Percentiles rank a stretch among this genome's conserved stretches.
Conservation (phyloP, 1,140 invertebrate species). For the Papilio machaon region DNA sequence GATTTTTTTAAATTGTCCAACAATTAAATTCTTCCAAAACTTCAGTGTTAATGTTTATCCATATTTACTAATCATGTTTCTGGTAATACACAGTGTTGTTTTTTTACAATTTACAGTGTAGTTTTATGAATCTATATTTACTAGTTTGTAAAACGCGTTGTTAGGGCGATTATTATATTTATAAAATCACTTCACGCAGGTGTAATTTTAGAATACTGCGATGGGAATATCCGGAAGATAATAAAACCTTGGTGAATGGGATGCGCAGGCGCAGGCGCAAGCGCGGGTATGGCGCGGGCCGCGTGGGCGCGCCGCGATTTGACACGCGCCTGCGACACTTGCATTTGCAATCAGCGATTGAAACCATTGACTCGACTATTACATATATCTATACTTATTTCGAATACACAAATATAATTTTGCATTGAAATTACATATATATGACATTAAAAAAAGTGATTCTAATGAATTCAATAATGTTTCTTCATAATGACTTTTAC, state of each 20-base stretch:
- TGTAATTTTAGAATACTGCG: not conserved
- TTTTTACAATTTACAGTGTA: too few species aligned
- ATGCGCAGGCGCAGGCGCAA: conserved; percentile 43
- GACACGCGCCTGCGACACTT: conserved; percentile 67
- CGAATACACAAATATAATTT: not conserved
- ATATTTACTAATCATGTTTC: too few species aligned
- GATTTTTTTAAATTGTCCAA: too few species aligned
- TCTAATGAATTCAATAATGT: not conserved
- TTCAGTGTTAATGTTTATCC: too few species aligned
- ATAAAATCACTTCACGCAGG: not conserved
- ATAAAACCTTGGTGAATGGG: not conserved
- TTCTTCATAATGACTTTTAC: not conserved
- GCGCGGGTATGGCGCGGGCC: conserved; percentile 17
- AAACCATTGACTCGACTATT: conserved; percentile 33
- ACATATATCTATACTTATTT: not conserved
- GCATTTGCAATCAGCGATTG: conserved; percentile 62
- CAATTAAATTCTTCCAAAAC: too few species aligned
- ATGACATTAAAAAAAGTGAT: not conserved
- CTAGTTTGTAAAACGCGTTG: not conserved
- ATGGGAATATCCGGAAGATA: conserved; percentile 15
- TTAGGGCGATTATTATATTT: not conserved
- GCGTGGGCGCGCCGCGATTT: conserved; percentile 63
- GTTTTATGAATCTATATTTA: not conserved
- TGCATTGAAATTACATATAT: not conserved
- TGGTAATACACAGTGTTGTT: too few species aligned